Evolutionary conservation across 2,888 invertebrate genomes (phyloP).

Genomic region (Pseudococcus viburni): DNA sequence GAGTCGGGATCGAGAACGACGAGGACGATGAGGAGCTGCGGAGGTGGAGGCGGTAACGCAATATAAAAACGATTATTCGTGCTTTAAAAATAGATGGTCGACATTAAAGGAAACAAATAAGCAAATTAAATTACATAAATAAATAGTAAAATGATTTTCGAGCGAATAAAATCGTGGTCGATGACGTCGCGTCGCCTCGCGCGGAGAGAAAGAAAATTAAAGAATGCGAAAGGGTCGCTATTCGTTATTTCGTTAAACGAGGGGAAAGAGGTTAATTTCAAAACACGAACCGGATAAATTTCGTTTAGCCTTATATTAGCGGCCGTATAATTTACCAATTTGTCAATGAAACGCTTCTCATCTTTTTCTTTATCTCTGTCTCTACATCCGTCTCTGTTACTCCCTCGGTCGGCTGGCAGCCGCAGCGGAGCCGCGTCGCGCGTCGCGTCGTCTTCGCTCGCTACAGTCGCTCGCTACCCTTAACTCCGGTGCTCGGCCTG

Average conservation of each 20-base stretch:
- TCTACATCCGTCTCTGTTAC: background rate
- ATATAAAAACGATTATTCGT: constrained; percentile 31
- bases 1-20: background rate
- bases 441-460: background rate
- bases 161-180: constrained; percentile 35
- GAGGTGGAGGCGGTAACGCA: background rate
- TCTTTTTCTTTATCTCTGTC: constrained; percentile 48
- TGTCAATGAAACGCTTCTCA: constrained; percentile 64
- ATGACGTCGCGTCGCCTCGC: background rate
- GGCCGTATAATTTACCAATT: constrained; percentile 67
- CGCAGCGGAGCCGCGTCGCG: background rate
- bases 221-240: constrained; percentile 47
- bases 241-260: constrained; percentile 53
- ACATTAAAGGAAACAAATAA: constrained; percentile 35
- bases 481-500: background rate
- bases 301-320: constrained; percentile 66
- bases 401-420: background rate
- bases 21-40: background rate
- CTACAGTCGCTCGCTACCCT: background rate
- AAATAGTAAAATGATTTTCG: constrained; percentile 35
- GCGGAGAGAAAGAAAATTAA: background rate
- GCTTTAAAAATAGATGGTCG: constrained; percentile 35
- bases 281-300: constrained; percentile 67
- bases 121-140: constrained; percentile 35
- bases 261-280: constrained; percentile 65